Percentiles rank a stretch among this genome's conserved stretches.
Conservation (phyloP, 2,797 vertebrate genomes). For the Rhincodon typus region DNA sequence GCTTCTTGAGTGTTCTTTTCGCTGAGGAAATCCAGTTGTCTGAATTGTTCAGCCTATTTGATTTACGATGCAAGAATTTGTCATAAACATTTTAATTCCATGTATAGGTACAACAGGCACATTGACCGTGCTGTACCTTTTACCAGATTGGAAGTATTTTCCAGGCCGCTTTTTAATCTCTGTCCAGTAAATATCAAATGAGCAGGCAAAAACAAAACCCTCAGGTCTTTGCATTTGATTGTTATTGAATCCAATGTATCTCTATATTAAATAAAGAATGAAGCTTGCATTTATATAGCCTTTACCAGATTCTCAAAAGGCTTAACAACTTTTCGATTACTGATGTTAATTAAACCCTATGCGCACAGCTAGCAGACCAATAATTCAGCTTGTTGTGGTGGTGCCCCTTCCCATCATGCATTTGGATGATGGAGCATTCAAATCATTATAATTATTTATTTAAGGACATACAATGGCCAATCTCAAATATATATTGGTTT, state of each 20-base stretch:
- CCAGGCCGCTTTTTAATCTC: background rate
- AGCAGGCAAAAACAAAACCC: background rate
- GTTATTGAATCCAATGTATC: background rate
- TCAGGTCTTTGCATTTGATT: background rate
- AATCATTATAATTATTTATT: background rate
- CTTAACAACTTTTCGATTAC: background rate
- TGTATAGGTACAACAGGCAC: background rate
- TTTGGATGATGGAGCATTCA: background rate
- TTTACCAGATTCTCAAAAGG: background rate
- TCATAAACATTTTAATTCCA: background rate
- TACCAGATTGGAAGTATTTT: background rate
- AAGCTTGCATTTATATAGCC: background rate
- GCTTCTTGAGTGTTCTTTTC: background rate
- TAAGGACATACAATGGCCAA: background rate
- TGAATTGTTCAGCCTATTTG: background rate
- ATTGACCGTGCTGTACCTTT: background rate
- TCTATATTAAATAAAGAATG: background rate
- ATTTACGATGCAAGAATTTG: background rate
- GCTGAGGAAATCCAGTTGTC: background rate
- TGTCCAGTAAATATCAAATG: background rate
- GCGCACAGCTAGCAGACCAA: background rate
- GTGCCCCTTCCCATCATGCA: background rate
- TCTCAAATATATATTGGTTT: background rate
- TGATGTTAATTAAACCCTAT: background rate
- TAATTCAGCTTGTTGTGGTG: background rate